Base-by-base conservation (phyloP, 2,888 invertebrate species). In the Petrophora chlorosata region DNA sequence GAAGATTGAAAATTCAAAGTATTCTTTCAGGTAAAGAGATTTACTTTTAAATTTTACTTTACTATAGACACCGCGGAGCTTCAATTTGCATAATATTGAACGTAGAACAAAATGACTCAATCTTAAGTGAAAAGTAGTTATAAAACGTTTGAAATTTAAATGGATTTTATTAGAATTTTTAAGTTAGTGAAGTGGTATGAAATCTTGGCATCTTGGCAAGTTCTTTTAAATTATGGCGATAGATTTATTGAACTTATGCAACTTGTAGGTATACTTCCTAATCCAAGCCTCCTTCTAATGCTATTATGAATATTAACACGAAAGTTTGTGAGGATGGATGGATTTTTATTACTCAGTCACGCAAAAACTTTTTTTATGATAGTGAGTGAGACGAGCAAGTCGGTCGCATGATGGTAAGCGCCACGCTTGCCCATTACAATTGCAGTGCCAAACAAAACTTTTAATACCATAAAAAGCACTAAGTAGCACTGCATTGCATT, bases 51-150 rank as follows among this genome's bases (percentile, higher is more conserved):
- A 82, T 80, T 80, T 80, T 69, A 80, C 58, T 80, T 80, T 69
- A 80, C 58, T 56, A 46, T 59, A 66, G 43, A 59, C 53, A 54
- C 53, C 39, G 42, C 17, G 17, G 33, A 35, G 36, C 45, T 40
- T 59, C 59, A 71, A 82, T 82, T 80, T 82, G 72, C 79, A 82
- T 82, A 71, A 70, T 80, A 82, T 83, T 80, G 70, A 62, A 76
- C 63, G 61, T 53, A 48, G 62, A 67, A 45, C 53, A 44, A 44
- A 51, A 51, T 34, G 38, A 53, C 49, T 54, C 30, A 52, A 56
- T 53, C 30, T 35, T 54, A 59, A 56, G 49, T 52, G 42, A 54
- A 56, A 53, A 54, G 56, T 47, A 45, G 54, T 52, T 41, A 42
- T 40, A 43, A 45, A 25, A 26, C 29, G 38, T 42, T 29, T 13